Evolutionary conservation across 1,140 invertebrate genomes (phyloP), one percentile per base, ranked within the genome.

Genomic region (Drosophila ohnishii): DNA sequence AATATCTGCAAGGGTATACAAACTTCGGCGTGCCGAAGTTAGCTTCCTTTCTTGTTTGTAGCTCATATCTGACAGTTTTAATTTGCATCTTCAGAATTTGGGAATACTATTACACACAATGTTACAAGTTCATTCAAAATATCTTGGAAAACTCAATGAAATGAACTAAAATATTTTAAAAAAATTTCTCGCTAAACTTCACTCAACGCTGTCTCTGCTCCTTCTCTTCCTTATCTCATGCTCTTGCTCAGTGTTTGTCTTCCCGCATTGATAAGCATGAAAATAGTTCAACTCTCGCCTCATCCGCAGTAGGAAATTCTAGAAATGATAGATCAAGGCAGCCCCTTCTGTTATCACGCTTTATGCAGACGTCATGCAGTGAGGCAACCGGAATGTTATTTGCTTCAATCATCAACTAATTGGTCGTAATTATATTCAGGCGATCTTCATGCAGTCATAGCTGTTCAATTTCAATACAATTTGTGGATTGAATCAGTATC

Each of bases 241-340:
- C n/a, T 28, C n/a, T 35, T 35, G 30, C 8, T 22, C 30, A 5
- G 62, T 25, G 30, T 42, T 35, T 45, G 62, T 53, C 39, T 34
- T 44, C 9, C 37, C 62, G 65, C 65, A 66, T 30, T 69, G 65
- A 69, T 69, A 69, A 69, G 35, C 4, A 4, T 45, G 16, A 13
- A 22, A 55, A 66, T 53, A 69, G 65, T 69, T 53, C 5, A 53
- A 44, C 30, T 61, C 37, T 28, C 37, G 47, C 14, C 61, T 42
- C 47, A 69, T 69, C 65, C 62, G 65, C 65, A 69, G 28, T 66
- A 69, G 19, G 65, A 66, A 66, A 35, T 69, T 69, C 37, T 65
- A 32, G 47, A 53, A 44, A 37, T 42, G 42, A 45, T 66, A 66
- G 35, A 66, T 66, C 22, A 13, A 16, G 30, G 13, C 45, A 42